Percentiles rank a stretch among this genome's conserved stretches.
Evolutionary conservation across 2,797 vertebrate species (phyloP).

Genomic region (Babyrousa celebensis): DNA sequence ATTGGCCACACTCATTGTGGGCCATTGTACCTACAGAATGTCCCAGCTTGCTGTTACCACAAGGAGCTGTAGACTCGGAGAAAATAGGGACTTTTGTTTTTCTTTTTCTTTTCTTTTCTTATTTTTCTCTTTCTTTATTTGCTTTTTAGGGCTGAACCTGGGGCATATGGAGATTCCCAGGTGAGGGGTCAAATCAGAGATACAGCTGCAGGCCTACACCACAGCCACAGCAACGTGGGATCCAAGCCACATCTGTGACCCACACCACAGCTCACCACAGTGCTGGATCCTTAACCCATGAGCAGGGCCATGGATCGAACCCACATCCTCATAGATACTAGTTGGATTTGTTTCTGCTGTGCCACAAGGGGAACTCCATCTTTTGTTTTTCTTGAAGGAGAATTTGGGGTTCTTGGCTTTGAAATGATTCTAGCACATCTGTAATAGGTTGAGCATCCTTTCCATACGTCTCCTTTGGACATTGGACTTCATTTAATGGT

Average conservation of each 20-base stretch:
- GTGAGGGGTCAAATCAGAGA: no score
- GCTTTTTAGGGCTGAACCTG: no score
- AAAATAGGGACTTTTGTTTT: background rate
- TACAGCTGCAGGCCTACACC: no score
- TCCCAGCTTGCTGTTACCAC: background rate
- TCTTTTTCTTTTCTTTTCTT: background rate
- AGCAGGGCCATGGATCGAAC: no score
- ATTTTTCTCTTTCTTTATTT: background rate
- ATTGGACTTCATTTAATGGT: background rate
- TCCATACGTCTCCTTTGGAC: background rate
- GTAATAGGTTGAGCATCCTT: background rate
- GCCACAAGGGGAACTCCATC: no score
- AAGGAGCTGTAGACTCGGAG: background rate
- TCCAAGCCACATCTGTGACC: no score
- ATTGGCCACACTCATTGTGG: background rate
- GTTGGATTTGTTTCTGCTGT: no score
- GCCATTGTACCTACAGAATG: background rate
- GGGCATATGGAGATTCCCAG: no score
- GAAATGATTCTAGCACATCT: background rate
- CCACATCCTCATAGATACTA: no score
- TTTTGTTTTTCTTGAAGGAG: background rate
- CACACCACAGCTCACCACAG: no score
- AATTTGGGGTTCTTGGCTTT: constrained; percentile 40
- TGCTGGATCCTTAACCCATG: no score
- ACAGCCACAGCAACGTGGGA: no score